Percentiles rank a stretch among this genome's conserved stretches.
phyloP scores from a whole-genome alignment of 2,113 vertebrate species.

The Cichladusa arquata region DNA sequence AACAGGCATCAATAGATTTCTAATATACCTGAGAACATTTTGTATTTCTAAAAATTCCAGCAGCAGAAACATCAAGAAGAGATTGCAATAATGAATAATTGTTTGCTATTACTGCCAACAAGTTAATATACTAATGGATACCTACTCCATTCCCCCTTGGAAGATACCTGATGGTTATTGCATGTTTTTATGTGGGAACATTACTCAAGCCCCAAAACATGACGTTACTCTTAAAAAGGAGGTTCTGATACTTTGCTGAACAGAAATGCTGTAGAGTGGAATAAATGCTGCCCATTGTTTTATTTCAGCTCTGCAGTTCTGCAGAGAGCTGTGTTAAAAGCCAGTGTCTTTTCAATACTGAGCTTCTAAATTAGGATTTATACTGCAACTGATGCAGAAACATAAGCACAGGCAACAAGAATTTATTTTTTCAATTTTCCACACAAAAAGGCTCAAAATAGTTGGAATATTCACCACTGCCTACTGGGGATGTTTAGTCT shows the following conservation, averaged over 20 bases:
- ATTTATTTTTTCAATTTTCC: background rate
- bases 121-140: background rate
- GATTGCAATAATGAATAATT: background rate
- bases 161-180: slow-evolving; percentile 10
- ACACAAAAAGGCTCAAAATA: background rate
- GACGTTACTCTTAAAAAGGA: background rate
- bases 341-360: background rate
- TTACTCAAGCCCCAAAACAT: slow-evolving; percentile 6
- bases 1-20: slow-evolving; percentile 40
- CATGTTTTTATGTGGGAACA: background rate
- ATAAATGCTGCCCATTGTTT: background rate
- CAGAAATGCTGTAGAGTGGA: background rate
- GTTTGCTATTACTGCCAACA: background rate
- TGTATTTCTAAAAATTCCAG: slow-evolving; percentile 5
- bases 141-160: background rate
- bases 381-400: background rate
- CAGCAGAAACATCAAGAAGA: background rate
- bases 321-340: too few species aligned
- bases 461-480: background rate
- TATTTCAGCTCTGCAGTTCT: background rate
- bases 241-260: background rate
- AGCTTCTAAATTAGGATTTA: background rate
- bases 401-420: background rate
- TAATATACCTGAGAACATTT: slow-evolving; percentile 1
- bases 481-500: background rate